Evolutionary conservation across 2,797 vertebrate species (phyloP), one percentile per base, ranked within the genome.

Genomic region (Telmatherina bonti): DNA sequence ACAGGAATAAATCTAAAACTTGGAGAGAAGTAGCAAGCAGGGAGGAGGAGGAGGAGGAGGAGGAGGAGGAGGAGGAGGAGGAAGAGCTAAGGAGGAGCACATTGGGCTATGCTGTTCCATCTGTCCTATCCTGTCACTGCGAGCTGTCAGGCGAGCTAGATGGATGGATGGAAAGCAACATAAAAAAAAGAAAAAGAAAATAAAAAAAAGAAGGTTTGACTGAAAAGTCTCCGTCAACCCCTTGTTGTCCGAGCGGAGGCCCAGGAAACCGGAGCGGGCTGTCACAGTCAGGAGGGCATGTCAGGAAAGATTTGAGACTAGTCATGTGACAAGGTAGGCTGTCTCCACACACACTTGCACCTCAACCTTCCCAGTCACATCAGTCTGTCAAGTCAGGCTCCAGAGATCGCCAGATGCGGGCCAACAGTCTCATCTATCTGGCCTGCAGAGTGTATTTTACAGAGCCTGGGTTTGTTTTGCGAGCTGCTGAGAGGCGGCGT

Each of bases 1-100:
- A 93, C 92, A 90, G 82, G 74, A 86, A 91, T 92, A 92, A 91
- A 93, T 93, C 86, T 88, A 35, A 76, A 58, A 71, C 54, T 68
- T 38, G 0, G 54, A 62, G 52, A 79, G 52, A 59, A 49, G 38
- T 63, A 70, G 67, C 0, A 10, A 51, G 54, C 29, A n/a, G 29
- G 52, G 52, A 58, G 43, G 70, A 55, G 16, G 69, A 71, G 54
- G 62, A 73, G 38, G 83, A 70, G 59, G 74, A 6, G 52, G 52
- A 31, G 43, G 70, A 55, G 16, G 69, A 71, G 54, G 62, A 73
- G 38, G 83, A 70, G 59, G 74, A 6, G 52, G 52, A 30, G 16
- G 27, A 75, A 58, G 70, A 83, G 79, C 62, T 24, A 72, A 74
- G 78, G 86, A 83, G 79, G 80, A 84, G 72, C 76, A 85, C 72